Conservation (phyloP, 2,113 vertebrate species). For the Protobothrops flavoviridis region DNA sequence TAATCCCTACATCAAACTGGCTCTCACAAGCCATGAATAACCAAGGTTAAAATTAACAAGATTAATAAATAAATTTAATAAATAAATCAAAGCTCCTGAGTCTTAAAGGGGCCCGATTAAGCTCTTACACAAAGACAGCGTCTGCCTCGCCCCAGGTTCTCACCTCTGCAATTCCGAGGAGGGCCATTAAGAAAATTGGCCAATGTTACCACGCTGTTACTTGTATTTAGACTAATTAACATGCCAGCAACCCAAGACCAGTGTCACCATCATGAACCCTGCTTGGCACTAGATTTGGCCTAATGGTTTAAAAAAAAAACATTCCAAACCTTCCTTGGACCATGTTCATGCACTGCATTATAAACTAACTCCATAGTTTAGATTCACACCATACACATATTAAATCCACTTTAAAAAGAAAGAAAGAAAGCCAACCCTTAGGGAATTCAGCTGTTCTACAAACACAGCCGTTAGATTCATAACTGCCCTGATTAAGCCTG, state of each 20-base stretch:
- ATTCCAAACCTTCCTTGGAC: neutral
- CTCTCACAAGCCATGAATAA: neutral
- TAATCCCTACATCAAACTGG: neutral
- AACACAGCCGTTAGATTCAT: neutral
- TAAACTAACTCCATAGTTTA: neutral
- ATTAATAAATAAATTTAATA: too few species aligned
- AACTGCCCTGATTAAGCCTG: neutral
- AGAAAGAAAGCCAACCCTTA: neutral
- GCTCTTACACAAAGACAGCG: neutral
- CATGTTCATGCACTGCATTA: neutral
- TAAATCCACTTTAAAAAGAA: neutral
- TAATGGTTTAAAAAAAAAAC: neutral
- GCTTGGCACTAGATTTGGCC: neutral
- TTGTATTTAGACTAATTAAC: neutral
- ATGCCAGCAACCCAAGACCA: neutral
- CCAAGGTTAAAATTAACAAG: neutral
- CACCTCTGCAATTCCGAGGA: neutral
- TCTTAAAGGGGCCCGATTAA: neutral
- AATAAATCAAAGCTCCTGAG: too few species aligned
- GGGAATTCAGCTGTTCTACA: neutral
- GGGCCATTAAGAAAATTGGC: neutral
- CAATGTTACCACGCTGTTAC: neutral
- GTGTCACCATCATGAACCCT: neutral
- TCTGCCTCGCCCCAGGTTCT: neutral
- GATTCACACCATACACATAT: neutral